Evolutionary conservation across 2,113 vertebrate genomes (phyloP).

Genomic region (Cisticola juncidis): DNA sequence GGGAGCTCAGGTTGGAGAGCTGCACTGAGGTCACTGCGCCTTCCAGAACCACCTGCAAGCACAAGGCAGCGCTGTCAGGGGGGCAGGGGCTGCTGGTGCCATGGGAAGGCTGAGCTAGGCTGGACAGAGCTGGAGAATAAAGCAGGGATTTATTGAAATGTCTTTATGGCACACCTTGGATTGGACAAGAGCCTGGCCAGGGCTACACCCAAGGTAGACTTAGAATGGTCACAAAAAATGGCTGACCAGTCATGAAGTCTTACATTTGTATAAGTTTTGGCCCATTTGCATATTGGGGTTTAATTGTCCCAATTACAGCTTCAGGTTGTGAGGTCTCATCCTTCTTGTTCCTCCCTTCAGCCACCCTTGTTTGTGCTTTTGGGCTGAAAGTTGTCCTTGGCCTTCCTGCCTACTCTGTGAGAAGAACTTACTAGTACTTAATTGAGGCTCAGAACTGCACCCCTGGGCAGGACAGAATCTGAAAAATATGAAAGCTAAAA

Average conservation of each 20-base stretch:
- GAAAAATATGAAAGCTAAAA: neutral
- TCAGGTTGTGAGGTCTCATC: neutral
- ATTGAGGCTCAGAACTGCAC: neutral
- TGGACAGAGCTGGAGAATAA: neutral
- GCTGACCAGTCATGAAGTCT: neutral
- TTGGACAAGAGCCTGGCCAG: neutral
- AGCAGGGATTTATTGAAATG: neutral
- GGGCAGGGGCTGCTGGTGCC: neutral
- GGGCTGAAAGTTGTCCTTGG: neutral
- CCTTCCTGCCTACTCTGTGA: neutral
- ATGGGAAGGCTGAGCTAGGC: neutral
- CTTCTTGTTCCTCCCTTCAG: neutral
- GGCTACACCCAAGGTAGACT: neutral
- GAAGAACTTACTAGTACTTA: neutral
- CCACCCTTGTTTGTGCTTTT: neutral
- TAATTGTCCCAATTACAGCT: neutral
- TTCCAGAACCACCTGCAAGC: slow-evolving; percentile 69
- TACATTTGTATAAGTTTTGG: neutral
- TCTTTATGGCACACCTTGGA: neutral
- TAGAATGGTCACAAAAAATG: neutral
- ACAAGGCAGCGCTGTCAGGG: neutral
- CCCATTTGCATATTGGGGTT: neutral
- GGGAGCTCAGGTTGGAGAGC: slow-evolving; percentile 81
- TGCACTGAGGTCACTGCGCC: slow-evolving; percentile 71
- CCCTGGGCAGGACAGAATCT: neutral